Conservation (phyloP, 2,113 vertebrate species). For the Dendropsophus ebraccatus region DNA sequence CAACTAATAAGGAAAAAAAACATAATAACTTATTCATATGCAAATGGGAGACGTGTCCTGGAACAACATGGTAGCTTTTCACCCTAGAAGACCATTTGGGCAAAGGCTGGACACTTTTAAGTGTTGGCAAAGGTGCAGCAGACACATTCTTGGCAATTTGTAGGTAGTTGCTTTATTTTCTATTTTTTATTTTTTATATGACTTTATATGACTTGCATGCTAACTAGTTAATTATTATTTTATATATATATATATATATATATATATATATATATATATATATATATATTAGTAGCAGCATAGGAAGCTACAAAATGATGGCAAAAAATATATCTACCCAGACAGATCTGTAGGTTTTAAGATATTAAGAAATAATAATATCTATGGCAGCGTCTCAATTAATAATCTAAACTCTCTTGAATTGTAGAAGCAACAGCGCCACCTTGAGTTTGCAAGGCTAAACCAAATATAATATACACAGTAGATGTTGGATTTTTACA, state of each 20-base stretch:
- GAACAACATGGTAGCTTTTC: neutral
- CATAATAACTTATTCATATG: neutral
- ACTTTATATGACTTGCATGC: neutral
- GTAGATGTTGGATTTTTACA: neutral
- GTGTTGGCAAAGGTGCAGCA: neutral
- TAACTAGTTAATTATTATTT: no score
- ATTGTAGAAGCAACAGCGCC: conserved; percentile 9
- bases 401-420: neutral
- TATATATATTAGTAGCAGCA: no score
- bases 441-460: neutral
- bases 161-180: neutral
- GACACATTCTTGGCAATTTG: neutral
- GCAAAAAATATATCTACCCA: neutral
- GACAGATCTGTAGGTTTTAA: neutral
- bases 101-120: neutral
- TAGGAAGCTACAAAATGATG: neutral
- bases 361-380: neutral
- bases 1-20: neutral
- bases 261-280: no score
- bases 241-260: no score
- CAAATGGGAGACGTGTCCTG: neutral
- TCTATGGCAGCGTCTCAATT: neutral
- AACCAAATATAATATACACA: neutral
- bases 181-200: neutral
- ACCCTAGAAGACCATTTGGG: neutral